A percentile compares a stretch with the other conserved stretches of the same genome.
These are phyloP conservation scores for Cantharis flavilabris DNA, from an alignment of 2,888 invertebrate species.

Conservation along the genomic window DNA sequence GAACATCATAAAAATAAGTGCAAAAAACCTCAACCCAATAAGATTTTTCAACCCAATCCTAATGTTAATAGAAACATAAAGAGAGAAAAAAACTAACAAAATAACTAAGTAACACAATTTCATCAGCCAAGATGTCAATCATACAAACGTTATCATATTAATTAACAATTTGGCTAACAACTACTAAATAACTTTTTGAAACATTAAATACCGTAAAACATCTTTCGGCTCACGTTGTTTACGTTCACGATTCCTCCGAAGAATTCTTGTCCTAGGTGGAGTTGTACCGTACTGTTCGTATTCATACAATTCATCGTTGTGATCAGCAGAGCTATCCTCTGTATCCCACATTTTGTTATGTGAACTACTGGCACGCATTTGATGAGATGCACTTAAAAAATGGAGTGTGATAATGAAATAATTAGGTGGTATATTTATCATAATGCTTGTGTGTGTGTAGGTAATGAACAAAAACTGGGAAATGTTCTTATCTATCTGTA, in stretches of 20 bases:
- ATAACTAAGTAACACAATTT: neutral
- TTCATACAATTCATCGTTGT: conserved; percentile 47
- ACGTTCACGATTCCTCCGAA: conserved; percentile 57
- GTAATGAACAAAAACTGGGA: conserved; percentile 2
- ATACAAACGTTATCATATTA: neutral
- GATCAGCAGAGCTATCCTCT: conserved; percentile 29
- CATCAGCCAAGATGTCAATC: neutral
- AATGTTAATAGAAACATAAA: neutral
- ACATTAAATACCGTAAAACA: conserved; percentile 55
- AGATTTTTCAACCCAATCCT: neutral
- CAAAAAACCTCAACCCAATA: neutral
- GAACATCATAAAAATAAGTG: neutral
- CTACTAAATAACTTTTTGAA: conserved; percentile 1
- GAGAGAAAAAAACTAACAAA: neutral
- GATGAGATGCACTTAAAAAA: conserved; percentile 24
- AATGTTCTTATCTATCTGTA: conserved; percentile 4
- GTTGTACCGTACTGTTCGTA: conserved; percentile 75
- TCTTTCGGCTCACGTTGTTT: conserved; percentile 63
- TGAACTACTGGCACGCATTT: conserved; percentile 18
- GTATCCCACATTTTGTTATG: conserved; percentile 19
- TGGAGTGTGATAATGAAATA: conserved; percentile 19
- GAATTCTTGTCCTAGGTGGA: conserved; percentile 76
- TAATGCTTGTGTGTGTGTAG: neutral
- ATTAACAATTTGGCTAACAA: neutral
- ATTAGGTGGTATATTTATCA: neutral